Evolutionary conservation across 1,140 invertebrate species (phyloP).

Genomic region (Drosophila albomicans): DNA sequence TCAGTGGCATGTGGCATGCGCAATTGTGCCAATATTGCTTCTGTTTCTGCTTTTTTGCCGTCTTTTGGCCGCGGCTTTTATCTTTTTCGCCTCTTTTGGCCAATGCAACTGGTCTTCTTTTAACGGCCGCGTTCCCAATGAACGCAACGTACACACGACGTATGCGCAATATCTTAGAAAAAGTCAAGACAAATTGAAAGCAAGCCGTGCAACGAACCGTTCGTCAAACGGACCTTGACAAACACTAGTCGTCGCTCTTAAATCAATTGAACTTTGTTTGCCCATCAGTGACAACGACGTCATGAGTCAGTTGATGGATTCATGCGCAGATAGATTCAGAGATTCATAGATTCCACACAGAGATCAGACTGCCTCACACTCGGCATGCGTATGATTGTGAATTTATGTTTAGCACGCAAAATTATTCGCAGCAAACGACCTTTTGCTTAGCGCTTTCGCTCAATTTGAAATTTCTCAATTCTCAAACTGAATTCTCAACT

Average conservation of each 20-base stretch:
- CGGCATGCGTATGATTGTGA: neutral
- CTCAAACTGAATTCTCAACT: slow-evolving; percentile 43
- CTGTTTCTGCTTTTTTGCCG: neutral
- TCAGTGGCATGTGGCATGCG: slow-evolving; percentile 60
- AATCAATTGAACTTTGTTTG: slow-evolving; percentile 46
- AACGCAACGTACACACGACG: slow-evolving; percentile 57
- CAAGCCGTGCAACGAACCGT: neutral
- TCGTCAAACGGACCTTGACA: slow-evolving; percentile 58
- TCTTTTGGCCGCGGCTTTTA: slow-evolving; percentile 61
- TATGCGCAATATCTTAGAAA: slow-evolving; percentile 63
- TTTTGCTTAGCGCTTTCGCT: slow-evolving; percentile 27
- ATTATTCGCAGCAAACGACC: slow-evolving; percentile 47
- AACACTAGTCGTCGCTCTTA: slow-evolving; percentile 12
- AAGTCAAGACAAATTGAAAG: neutral
- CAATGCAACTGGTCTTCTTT: slow-evolving; percentile 27
- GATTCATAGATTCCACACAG: slow-evolving; percentile 1
- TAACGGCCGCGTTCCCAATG: slow-evolving; percentile 20
- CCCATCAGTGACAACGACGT: slow-evolving; percentile 19
- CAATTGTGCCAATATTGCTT: slow-evolving; percentile 49
- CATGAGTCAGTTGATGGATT: slow-evolving; percentile 8
- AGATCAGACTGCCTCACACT: slow-evolving; percentile 22
- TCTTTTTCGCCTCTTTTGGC: slow-evolving; percentile 39
- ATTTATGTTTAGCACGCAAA: slow-evolving; percentile 56
- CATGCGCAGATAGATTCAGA: neutral
- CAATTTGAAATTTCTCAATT: slow-evolving; percentile 40